Conservation (phyloP, 2,113 vertebrate species). For the Seriola quinqueradiata region DNA sequence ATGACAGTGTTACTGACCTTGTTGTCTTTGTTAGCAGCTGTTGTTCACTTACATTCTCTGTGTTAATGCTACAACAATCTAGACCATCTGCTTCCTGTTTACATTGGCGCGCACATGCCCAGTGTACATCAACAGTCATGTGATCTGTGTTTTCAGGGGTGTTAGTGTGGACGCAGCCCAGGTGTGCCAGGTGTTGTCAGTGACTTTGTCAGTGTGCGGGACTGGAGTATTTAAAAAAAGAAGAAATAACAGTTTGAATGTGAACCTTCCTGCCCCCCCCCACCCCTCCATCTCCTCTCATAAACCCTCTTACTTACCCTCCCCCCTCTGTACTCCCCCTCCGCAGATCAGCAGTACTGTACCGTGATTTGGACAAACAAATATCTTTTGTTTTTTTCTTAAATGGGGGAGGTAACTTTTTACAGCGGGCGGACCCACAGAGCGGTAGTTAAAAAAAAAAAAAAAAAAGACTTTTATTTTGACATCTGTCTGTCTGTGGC, state of each 20-base stretch:
- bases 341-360: constrained; percentile 67
- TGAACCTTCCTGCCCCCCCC: background rate
- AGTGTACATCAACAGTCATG: too few relatives aligned
- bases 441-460: background rate
- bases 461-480: constrained; percentile 26
- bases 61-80: too few relatives aligned
- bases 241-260: constrained; percentile 41
- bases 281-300: background rate
- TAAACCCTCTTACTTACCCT: background rate
- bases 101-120: too few relatives aligned
- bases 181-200: too few relatives aligned
- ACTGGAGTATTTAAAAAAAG: background rate
- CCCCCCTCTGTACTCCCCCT: background rate
- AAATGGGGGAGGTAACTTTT: constrained; percentile 10
- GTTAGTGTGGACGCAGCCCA: too few relatives aligned
- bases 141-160: too few relatives aligned
- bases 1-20: too few relatives aligned
- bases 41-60: too few relatives aligned
- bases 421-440: constrained; percentile 1
- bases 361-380: constrained; percentile 2
- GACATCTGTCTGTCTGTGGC: constrained; percentile 34
- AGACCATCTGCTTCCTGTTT: too few relatives aligned
- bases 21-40: too few relatives aligned
- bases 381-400: background rate
- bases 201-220: too few relatives aligned